These are phyloP conservation scores for Aphelinus atriplicis DNA, from an alignment of 1,140 invertebrate species.

Conservation along the genomic window DNA sequence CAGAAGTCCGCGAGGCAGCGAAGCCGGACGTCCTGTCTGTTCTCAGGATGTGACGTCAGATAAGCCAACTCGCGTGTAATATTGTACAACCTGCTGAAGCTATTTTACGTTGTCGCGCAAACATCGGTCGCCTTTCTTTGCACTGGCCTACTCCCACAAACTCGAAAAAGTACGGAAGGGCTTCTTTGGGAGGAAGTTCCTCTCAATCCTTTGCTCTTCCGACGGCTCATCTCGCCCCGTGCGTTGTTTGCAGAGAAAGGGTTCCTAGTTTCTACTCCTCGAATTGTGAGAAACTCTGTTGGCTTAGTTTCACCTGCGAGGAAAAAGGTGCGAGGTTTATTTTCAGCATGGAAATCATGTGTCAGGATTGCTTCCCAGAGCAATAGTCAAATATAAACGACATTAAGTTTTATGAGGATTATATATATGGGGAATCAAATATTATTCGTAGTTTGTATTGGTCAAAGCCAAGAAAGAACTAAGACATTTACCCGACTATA, in stretches of 20 bases:
- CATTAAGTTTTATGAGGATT: no score
- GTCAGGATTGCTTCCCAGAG: no score
- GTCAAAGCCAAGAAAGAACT: no score
- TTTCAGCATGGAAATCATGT: no score
- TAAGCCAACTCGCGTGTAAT: slow-evolving; percentile 36
- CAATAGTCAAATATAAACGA: no score
- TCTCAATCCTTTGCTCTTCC: not conserved
- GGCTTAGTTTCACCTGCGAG: no score
- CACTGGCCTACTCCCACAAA: not conserved
- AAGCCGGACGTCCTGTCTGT: slow-evolving; percentile 61
- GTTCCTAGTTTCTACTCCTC: not conserved
- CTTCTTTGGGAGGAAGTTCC: no score
- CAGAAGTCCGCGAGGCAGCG: slow-evolving; percentile 53
- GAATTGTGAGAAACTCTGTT: not conserved
- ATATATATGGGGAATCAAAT: no score
- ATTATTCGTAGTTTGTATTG: no score
- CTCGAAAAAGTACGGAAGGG: no score
- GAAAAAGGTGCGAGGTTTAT: no score
- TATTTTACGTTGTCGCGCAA: slow-evolving; percentile 42
- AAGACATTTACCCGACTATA: no score
- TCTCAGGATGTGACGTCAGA: slow-evolving; percentile 62
- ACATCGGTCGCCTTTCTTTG: slow-evolving; percentile 53
- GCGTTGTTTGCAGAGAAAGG: not conserved
- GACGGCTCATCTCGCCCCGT: not conserved
- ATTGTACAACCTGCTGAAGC: slow-evolving; percentile 45